Evolutionary conservation across 2,888 invertebrate genomes (phyloP).

Genomic region (Oxyscelio sp.): DNA sequence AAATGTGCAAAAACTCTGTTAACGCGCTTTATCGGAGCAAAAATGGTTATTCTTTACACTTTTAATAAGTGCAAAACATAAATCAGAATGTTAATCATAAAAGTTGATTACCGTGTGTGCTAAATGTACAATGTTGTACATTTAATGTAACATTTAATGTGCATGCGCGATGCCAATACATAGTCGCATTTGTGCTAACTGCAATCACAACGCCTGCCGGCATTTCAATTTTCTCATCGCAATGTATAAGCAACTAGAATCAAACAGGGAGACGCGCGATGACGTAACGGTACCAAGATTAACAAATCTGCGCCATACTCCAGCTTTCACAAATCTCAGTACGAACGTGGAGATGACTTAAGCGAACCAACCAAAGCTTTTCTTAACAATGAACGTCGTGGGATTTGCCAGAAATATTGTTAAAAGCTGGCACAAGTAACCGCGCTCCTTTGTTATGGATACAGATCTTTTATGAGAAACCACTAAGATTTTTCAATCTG

Average conservation of each 20-base stretch:
- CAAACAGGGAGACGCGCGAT: constrained; percentile 35
- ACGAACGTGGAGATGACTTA: constrained; percentile 24
- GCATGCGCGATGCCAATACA: constrained; percentile 31
- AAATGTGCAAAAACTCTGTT: no score
- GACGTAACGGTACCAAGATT: constrained; percentile 39
- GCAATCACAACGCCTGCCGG: constrained; percentile 50
- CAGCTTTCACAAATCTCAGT: constrained; percentile 1
- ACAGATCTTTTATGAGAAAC: not conserved
- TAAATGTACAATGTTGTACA: no score
- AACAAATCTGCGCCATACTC: constrained; percentile 35
- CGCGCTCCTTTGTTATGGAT: not conserved
- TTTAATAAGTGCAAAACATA: no score
- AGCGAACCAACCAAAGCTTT: constrained; percentile 18
- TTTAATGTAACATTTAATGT: constrained; percentile 48
- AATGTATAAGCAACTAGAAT: constrained; percentile 46
- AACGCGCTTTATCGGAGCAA: no score
- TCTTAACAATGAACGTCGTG: constrained; percentile 8
- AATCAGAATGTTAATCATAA: no score
- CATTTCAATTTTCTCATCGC: constrained; percentile 64
- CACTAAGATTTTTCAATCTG: not conserved
- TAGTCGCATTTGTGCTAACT: constrained; percentile 49
- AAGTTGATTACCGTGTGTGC: no score
- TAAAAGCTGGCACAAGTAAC: constrained; percentile 1
- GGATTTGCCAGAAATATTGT: constrained; percentile 7
- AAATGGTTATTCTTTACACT: no score